A percentile compares a stretch with the other conserved stretches of the same genome.
phyloP scores from a whole-genome alignment of 2,797 vertebrate genomes.

The Phoebastria nigripes region DNA sequence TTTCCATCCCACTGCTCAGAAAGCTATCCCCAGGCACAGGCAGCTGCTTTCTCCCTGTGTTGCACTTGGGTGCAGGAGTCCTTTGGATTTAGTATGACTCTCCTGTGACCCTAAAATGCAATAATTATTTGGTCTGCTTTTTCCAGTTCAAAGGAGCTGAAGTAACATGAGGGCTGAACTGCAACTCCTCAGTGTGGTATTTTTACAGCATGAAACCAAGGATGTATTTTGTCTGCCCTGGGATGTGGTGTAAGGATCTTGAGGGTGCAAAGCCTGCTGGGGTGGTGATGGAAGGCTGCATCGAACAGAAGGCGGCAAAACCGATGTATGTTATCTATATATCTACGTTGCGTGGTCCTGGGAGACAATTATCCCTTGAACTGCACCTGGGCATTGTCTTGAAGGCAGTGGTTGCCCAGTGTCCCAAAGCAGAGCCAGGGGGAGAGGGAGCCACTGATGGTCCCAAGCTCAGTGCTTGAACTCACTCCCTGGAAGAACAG shows the following conservation, averaged over 20 bases:
- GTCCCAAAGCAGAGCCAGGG: background rate
- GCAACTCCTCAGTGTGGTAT: background rate
- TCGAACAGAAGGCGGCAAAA: background rate
- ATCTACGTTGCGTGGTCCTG: rapidly evolving
- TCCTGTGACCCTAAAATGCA: background rate
- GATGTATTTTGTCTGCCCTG: background rate
- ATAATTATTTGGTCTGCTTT: background rate
- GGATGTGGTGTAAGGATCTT: background rate
- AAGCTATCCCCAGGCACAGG: rapidly evolving
- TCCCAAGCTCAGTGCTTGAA: background rate
- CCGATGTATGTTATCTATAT: background rate
- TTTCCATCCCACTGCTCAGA: background rate
- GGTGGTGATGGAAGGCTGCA: background rate
- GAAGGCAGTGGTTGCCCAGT: background rate
- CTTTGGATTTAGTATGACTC: background rate
- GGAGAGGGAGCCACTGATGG: background rate
- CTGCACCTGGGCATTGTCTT: background rate
- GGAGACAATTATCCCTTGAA: background rate
- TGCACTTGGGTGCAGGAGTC: background rate
- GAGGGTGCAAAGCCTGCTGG: background rate
- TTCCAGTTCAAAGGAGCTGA: background rate
- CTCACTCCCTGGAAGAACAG: background rate
- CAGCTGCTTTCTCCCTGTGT: background rate
- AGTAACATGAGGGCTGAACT: background rate
- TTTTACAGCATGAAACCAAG: background rate